Percentiles rank a stretch among this genome's conserved stretches.
These are phyloP conservation scores for Camelus dromedarius DNA, from an alignment of 2,113 vertebrate species.

Conservation along the genomic window DNA sequence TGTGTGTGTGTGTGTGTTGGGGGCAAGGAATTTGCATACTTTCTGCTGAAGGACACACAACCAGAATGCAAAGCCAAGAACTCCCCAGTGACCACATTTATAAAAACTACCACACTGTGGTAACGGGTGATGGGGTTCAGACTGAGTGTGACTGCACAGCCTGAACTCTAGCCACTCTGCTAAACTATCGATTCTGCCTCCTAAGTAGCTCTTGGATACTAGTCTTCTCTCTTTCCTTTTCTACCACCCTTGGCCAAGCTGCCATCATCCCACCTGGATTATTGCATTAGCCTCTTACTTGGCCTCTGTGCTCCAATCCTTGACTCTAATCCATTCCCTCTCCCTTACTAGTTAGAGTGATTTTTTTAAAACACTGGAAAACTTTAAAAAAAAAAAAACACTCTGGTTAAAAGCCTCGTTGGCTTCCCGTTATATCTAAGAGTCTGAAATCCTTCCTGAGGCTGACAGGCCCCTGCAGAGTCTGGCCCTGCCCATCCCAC, in stretches of 20 bases:
- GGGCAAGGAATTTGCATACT: rapidly evolving
- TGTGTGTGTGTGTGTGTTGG: not conserved
- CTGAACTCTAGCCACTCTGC: not conserved
- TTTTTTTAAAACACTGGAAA: not conserved
- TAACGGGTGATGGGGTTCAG: not conserved
- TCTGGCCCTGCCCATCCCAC: not conserved
- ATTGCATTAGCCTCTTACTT: not conserved
- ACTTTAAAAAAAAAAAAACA: not conserved
- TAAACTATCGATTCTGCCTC: not conserved
- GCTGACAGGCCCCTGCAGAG: not conserved
- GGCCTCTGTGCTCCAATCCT: not conserved
- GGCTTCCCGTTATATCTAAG: not conserved
- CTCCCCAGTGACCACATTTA: not conserved
- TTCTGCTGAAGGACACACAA: not conserved
- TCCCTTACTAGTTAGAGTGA: not conserved
- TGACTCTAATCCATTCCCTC: not conserved
- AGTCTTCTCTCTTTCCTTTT: not conserved
- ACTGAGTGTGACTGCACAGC: not conserved
- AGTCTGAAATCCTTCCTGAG: not conserved
- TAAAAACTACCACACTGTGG: not conserved
- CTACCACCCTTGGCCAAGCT: not conserved
- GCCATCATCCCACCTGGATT: not conserved
- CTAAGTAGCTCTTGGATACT: not conserved
- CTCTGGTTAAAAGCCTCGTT: not conserved
- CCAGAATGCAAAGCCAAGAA: not conserved